phyloP scores from a whole-genome alignment of 2,888 invertebrate species.

The Coenonympha arcania region DNA sequence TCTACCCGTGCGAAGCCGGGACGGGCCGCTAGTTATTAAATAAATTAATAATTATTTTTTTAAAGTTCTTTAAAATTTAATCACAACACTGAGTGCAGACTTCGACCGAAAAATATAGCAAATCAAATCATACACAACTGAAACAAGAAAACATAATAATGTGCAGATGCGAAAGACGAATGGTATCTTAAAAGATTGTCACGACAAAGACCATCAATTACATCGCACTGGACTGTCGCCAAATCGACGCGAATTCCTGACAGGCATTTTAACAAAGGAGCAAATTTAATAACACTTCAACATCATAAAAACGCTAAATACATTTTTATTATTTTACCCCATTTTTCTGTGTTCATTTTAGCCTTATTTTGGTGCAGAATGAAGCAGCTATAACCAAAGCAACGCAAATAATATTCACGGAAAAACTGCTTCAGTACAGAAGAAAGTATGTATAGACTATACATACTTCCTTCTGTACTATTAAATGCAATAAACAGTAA shows the following conservation, averaged over 20 bases:
- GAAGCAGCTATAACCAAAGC: not conserved
- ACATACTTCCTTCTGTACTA: too few species aligned
- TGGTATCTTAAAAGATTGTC: constrained; percentile 22
- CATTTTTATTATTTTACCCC: not conserved
- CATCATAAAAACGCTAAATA: constrained; percentile 4
- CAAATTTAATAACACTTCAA: constrained; percentile 9
- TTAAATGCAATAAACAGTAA: not conserved
- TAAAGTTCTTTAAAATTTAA: too few species aligned
- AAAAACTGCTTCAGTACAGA: not conserved
- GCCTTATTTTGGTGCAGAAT: not conserved
- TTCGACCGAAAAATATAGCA: not conserved
- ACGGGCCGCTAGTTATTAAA: too few species aligned
- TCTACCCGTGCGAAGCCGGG: too few species aligned
- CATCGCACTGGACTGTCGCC: constrained; percentile 38
- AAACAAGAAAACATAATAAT: not conserved
- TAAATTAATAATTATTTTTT: too few species aligned
- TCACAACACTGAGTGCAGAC: too few species aligned
- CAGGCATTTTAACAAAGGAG: constrained; percentile 23
- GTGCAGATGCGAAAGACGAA: constrained; percentile 10
- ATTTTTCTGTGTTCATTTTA: too few species aligned
- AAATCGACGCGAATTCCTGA: constrained; percentile 34
- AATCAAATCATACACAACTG: not conserved
- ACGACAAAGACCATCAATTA: constrained; percentile 27
- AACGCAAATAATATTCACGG: not conserved
- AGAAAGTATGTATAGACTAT: not conserved